Evolutionary conservation across 2,797 vertebrate species (phyloP).

Genomic region (Epinephelus coioides): DNA sequence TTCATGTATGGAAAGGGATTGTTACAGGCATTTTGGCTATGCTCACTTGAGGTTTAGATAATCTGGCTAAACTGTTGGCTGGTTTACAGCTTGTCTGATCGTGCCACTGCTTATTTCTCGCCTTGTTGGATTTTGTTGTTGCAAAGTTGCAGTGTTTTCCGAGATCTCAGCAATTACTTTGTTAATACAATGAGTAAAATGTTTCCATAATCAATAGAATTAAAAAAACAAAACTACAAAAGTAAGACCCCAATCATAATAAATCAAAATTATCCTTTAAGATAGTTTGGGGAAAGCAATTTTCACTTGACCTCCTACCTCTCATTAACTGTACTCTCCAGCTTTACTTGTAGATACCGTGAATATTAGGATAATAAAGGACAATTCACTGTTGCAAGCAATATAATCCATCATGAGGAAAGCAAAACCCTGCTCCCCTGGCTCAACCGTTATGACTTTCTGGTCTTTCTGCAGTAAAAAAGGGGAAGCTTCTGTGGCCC

Average conservation of each 20-base stretch:
- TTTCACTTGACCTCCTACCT: conserved; percentile 9
- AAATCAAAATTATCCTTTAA: conserved; percentile 14
- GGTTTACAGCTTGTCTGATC: conserved; percentile 11
- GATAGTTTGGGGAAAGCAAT: conserved; percentile 1
- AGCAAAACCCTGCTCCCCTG: conserved; percentile 34
- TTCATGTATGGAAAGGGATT: conserved; percentile 13
- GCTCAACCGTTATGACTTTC: conserved; percentile 24
- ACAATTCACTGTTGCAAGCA: conserved; percentile 38
- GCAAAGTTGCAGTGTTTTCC: not conserved
- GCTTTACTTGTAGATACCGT: conserved; percentile 22
- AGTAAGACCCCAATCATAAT: conserved; percentile 1
- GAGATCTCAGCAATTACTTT: conserved; percentile 14
- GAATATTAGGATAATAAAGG: conserved; percentile 36
- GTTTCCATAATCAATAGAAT: conserved; percentile 15
- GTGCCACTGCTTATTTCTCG: conserved; percentile 10
- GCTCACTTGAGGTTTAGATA: not conserved
- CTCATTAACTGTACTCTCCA: conserved; percentile 25
- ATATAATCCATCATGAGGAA: conserved; percentile 38
- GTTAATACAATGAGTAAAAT: not conserved
- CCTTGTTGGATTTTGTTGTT: not conserved
- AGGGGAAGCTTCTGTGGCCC: conserved; percentile 12
- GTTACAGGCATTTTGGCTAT: conserved; percentile 1
- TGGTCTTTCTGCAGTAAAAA: conserved; percentile 39
- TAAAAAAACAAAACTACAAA: not conserved
- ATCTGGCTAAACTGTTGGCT: conserved; percentile 28